phyloP scores from a whole-genome alignment of 2,888 invertebrate species.

The Plebejus melissa region DNA sequence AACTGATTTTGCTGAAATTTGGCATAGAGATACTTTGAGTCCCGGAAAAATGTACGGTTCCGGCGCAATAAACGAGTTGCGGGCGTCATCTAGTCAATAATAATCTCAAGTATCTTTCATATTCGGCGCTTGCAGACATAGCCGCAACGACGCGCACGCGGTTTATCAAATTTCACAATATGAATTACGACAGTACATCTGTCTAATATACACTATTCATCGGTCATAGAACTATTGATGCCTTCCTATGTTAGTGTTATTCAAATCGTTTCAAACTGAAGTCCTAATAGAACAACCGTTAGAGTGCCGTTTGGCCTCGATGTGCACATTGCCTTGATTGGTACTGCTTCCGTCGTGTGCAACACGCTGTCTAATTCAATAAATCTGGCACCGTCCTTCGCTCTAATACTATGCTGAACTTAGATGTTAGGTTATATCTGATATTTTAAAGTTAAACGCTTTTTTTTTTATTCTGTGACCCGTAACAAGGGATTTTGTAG shows the following conservation, averaged over 20 bases:
- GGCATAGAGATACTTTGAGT: too few species aligned
- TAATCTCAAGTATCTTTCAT: too few species aligned
- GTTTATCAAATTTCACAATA: too few species aligned
- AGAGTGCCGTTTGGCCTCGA: slow-evolving; percentile 38
- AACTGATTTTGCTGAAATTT: too few species aligned
- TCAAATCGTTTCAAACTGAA: background rate
- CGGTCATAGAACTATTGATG: background rate
- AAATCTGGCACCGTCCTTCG: slow-evolving; percentile 27
- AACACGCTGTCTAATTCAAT: slow-evolving; percentile 32
- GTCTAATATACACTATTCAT: too few species aligned
- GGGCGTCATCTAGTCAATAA: too few species aligned
- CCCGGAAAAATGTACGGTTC: too few species aligned
- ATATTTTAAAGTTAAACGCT: background rate
- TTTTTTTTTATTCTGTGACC: background rate
- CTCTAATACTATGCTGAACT: background rate
- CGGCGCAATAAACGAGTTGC: too few species aligned
- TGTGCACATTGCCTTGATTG: slow-evolving; percentile 41
- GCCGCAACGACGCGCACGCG: too few species aligned
- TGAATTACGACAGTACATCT: too few species aligned
- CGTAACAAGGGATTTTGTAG: background rate
- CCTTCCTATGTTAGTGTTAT: background rate
- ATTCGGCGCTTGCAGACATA: too few species aligned
- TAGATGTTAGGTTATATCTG: background rate
- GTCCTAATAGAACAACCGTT: slow-evolving; percentile 1
- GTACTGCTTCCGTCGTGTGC: slow-evolving; percentile 45